Conservation (phyloP, 2,113 vertebrate genomes). For the Struthidea cinerea region DNA sequence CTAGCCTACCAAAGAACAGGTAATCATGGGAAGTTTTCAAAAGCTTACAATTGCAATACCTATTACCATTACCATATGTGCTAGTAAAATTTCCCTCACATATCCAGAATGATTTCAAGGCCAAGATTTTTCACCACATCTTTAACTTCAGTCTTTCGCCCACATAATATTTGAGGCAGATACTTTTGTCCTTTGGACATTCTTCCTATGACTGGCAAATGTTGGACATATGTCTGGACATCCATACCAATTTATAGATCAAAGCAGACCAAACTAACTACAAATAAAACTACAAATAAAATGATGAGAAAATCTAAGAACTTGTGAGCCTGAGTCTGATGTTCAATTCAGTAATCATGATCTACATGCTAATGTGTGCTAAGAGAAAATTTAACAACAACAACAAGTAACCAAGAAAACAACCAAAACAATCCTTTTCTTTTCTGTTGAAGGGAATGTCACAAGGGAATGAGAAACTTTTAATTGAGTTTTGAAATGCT, state of each 20-base stretch:
- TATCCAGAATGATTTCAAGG: not conserved
- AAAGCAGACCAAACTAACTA: not conserved
- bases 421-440: not conserved
- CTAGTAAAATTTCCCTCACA: not conserved
- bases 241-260: not conserved
- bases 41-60: not conserved
- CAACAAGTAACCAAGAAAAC: not conserved
- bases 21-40: not conserved
- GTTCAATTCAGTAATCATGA: not conserved
- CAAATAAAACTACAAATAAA: not conserved
- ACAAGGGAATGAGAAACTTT: not conserved
- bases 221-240: not conserved
- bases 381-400: not conserved
- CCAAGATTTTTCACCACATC: not conserved
- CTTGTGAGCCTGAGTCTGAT: not conserved
- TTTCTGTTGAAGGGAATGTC: not conserved
- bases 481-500: conserved; percentile 11
- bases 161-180: not conserved
- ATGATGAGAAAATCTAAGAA: not conserved
- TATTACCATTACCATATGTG: not conserved
- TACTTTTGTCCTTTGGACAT: not conserved
- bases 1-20: not conserved
- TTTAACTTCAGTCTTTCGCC: not conserved
- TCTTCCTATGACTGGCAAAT: not conserved
- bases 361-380: not conserved